These are phyloP conservation scores for Gastrophryne carolinensis DNA, from an alignment of 2,797 vertebrate species.

Conservation along the genomic window DNA sequence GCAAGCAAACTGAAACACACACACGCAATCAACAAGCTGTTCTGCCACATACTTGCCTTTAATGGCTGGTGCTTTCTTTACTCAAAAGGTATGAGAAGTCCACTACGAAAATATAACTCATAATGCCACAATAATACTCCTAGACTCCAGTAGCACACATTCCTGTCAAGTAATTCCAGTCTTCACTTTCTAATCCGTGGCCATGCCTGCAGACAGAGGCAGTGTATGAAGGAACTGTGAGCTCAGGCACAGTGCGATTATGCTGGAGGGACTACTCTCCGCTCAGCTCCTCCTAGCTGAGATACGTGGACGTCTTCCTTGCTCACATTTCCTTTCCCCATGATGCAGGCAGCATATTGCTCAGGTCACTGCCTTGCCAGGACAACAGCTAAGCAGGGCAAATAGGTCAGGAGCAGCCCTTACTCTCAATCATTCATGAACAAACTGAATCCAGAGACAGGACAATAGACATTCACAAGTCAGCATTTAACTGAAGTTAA, in stretches of 20 bases:
- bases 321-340: constrained; percentile 55
- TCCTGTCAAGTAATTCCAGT: constrained; percentile 11
- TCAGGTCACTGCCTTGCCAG: constrained; percentile 23
- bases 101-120: constrained; percentile 22
- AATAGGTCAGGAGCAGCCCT: neutral
- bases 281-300: constrained; percentile 51
- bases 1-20: neutral
- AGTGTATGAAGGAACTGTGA: constrained; percentile 19
- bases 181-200: constrained; percentile 1
- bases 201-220: constrained; percentile 20
- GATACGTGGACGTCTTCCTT: constrained; percentile 51
- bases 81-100: constrained; percentile 31
- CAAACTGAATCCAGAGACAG: neutral
- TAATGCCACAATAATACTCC: constrained; percentile 5
- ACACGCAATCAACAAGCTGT: constrained; percentile 37
- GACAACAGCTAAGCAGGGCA: constrained; percentile 48
- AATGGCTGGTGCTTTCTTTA: constrained; percentile 26
- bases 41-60: constrained; percentile 61
- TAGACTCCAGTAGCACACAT: neutral
- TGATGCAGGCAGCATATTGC: constrained; percentile 27
- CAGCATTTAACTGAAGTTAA: neutral
- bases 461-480: neutral
- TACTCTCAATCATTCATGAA: neutral
- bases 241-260: constrained; percentile 23
- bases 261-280: constrained; percentile 33